Base-by-base conservation (phyloP, 2,797 vertebrate species). In the Catharus ustulatus region DNA sequence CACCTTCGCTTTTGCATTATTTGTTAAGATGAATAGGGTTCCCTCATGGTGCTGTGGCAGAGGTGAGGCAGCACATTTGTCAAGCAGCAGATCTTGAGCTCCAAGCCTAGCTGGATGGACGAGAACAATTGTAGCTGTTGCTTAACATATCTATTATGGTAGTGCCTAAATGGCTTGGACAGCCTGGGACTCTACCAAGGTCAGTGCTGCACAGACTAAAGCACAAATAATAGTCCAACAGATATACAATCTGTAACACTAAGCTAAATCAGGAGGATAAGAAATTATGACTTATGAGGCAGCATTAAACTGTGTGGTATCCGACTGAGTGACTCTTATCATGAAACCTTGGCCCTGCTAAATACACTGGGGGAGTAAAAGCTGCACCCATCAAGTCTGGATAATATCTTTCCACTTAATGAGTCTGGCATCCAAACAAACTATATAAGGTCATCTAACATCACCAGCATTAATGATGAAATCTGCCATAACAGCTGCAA, bases 241-340 rank as follows among this genome's bases (percentile, higher is more conserved):
- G 11, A 26, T 42, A 59, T 5, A 59, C 36, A 76, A 63, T 87
- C 77, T 87, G 42, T 76, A 93, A 73, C 38, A 92, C 48, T 79
- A 42, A 74, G 11, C 36, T 69, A 86, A 92, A 94, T 46, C 45
- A 69, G 13, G 1, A 66, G 26, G 30, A n/a, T 43, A 71, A 84
- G 84, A 89, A 91, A 93, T 94, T 78, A 57, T 90, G 90, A 95
- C 88, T 95, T 95, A 93, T 42, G 86, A 95, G 77, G 55, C 30
- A 92, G 4, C 63, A 62, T 58, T 89, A 90, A 84, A 49, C 12
- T n/a, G 12, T 30, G 11, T 73, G 42, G n/a, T 57, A 59, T 77
- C 45, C 1, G 2, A 58, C 73, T 82, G 48, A 90, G 13, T 76
- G 63, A 69, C 42, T 91, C 48, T 82, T 67, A 61, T 13, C 23